phyloP scores from a whole-genome alignment of 2,797 vertebrate species.

The Coendou prehensilis region DNA sequence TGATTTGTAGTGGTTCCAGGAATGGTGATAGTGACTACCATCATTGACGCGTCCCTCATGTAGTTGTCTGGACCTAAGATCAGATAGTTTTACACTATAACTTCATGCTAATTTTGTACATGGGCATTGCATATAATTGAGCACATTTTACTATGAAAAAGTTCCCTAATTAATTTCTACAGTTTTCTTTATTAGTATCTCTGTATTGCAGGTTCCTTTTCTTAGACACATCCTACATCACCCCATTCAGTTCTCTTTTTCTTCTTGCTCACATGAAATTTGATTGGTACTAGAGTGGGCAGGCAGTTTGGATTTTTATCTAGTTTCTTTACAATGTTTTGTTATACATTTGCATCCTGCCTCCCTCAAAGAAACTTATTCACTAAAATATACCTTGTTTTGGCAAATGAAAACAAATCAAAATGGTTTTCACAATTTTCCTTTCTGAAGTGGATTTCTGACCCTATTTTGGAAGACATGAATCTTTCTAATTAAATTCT shows the following conservation, averaged over 20 bases:
- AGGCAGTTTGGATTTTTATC: background rate
- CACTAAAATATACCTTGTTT: background rate
- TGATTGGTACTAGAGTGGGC: background rate
- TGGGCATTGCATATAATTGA: accelerated
- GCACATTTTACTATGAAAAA: background rate
- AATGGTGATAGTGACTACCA: background rate
- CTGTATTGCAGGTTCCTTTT: background rate
- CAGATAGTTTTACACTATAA: too few relatives aligned
- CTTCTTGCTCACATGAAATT: background rate
- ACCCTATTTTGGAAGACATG: background rate
- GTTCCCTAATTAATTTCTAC: background rate
- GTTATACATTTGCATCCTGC: background rate
- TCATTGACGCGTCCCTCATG: accelerated
- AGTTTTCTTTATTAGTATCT: background rate
- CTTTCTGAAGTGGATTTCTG: background rate
- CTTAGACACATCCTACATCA: accelerated
- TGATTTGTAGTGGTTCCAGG: too few relatives aligned
- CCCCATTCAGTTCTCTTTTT: background rate
- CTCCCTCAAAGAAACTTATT: background rate
- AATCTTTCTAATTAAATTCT: background rate
- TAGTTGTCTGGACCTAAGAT: accelerated
- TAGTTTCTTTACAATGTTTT: background rate
- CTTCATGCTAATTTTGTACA: background rate
- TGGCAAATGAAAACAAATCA: background rate
- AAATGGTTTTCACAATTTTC: background rate